Conservation (phyloP, 2,113 vertebrate species). For the Lepisosteus osseus region DNA sequence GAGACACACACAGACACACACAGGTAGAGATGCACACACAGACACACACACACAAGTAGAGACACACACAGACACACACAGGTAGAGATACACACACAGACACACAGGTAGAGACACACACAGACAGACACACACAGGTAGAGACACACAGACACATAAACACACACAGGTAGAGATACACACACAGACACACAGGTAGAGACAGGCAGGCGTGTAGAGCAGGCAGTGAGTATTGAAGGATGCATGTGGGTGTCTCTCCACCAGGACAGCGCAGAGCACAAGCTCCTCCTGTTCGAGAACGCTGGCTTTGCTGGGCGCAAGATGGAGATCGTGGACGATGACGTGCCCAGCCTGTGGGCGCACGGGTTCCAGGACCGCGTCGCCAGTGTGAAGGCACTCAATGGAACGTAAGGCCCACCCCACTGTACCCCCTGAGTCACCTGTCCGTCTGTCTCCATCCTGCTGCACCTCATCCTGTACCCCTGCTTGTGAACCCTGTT, state of each 20-base stretch:
- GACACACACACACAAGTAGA: neutral
- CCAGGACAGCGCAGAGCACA: slow-evolving; percentile 84
- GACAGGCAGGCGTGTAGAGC: no score
- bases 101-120: no score
- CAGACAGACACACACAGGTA: no score
- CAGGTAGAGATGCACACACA: neutral
- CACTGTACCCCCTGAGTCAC: neutral
- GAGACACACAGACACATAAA: no score
- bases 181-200: no score
- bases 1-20: neutral
- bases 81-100: no score
- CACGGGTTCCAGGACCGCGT: slow-evolving; percentile 89
- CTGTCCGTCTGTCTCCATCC: no score
- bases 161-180: no score
- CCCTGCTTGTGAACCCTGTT: no score
- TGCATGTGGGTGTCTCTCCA: neutral
- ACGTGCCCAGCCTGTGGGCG: slow-evolving; percentile 88
- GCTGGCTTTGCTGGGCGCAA: slow-evolving; percentile 74
- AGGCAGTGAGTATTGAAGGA: no score
- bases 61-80: no score
- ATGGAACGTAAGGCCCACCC: slow-evolving; percentile 78
- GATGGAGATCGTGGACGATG: slow-evolving; percentile 90
- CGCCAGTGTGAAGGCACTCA: slow-evolving; percentile 79
- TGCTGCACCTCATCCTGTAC: neutral
- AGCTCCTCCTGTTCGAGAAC: slow-evolving; percentile 86